phyloP scores from a whole-genome alignment of 2,797 vertebrate genomes.

The Gadopsis marmoratus region DNA sequence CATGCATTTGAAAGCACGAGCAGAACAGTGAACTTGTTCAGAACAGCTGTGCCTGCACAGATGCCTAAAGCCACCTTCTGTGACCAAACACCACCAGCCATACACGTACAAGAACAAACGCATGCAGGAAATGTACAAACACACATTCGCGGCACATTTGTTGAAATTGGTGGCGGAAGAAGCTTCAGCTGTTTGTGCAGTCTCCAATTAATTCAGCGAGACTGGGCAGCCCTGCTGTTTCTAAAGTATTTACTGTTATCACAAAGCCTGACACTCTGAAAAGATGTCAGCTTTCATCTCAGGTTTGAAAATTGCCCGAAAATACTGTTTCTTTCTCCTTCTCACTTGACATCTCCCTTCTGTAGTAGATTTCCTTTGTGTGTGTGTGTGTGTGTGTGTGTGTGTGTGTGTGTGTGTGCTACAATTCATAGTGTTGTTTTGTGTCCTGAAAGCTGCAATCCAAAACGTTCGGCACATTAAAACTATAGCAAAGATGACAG shows the following conservation, averaged over 20 bases:
- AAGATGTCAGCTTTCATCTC: conserved; percentile 55
- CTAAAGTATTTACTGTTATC: conserved; percentile 43
- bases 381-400: conserved; percentile 3
- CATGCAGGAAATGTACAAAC: conserved; percentile 11
- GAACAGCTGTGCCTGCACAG: conserved; percentile 63
- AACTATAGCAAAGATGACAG: background rate
- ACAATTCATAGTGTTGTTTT: conserved; percentile 18
- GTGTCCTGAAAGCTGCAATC: conserved; percentile 26
- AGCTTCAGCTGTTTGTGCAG: conserved; percentile 32
- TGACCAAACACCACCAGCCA: conserved; percentile 20
- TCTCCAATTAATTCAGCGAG: conserved; percentile 51
- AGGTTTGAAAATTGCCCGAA: conserved; percentile 35
- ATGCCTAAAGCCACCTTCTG: conserved; percentile 51
- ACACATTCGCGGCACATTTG: conserved; percentile 11
- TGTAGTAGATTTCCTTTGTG: conserved; percentile 20
- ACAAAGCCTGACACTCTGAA: conserved; percentile 20
- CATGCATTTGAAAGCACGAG: conserved; percentile 20
- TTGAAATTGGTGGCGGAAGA: conserved; percentile 29
- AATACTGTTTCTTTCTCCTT: conserved; percentile 5
- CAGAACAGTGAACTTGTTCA: conserved; percentile 17
- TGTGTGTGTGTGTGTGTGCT: conserved; percentile 14
- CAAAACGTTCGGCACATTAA: background rate
- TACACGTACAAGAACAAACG: background rate
- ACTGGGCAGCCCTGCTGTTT: conserved; percentile 24
- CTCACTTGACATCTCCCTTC: conserved; percentile 31